phyloP scores from a whole-genome alignment of 2,888 invertebrate species.

The Hyposoter didymator region DNA sequence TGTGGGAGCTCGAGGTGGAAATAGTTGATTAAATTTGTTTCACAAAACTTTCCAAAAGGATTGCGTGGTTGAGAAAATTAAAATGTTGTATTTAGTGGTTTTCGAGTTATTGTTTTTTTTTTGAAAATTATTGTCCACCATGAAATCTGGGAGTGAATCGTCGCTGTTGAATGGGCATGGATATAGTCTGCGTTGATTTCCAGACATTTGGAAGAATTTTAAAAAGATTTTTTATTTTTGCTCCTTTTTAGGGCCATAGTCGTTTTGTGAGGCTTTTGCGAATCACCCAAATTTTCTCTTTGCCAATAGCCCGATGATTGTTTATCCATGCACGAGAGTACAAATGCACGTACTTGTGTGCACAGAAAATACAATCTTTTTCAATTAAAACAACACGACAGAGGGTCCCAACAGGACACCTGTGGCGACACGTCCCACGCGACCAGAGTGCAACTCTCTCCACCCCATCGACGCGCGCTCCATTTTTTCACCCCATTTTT shows the following conservation, averaged over 20 bases:
- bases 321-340: not conserved
- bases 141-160: too few species aligned
- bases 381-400: constrained; percentile 59
- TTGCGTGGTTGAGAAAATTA: too few species aligned
- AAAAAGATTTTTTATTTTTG: too few species aligned
- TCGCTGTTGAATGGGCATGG: too few species aligned
- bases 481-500: constrained; percentile 68
- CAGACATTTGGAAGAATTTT: too few species aligned
- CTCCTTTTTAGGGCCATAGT: not conserved
- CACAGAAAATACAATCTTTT: constrained; percentile 49
- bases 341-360: constrained; percentile 5
- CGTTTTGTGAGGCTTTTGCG: not conserved
- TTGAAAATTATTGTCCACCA: too few species aligned
- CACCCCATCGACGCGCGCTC: constrained; percentile 12
- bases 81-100: too few species aligned
- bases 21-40: too few species aligned
- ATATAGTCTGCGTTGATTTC: too few species aligned
- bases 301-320: not conserved
- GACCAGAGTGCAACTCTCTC: constrained; percentile 45
- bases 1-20: too few species aligned
- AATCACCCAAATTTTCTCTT: not conserved
- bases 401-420: constrained; percentile 61
- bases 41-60: too few species aligned
- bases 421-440: constrained; percentile 55
- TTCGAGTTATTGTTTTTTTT: too few species aligned